Evolutionary conservation across 2,797 vertebrate genomes (phyloP), one percentile per base, ranked within the genome.

Genomic region (Aldrovandia affinis): DNA sequence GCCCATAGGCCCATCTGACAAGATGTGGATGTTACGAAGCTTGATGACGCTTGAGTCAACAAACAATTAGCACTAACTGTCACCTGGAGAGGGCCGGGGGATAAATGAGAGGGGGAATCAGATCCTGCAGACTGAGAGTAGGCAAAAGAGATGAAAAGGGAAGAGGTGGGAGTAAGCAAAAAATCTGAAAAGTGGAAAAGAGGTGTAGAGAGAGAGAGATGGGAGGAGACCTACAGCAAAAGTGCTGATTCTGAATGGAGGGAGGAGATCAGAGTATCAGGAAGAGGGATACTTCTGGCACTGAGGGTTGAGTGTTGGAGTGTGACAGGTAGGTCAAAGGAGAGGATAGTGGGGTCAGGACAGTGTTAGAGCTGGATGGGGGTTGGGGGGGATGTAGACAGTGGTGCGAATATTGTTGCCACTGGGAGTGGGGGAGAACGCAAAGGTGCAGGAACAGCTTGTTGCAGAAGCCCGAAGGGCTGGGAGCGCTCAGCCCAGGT

Each of bases 51-150:
- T 42, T 39, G n/a, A 75, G 70, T 75, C 70, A 75, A 75, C 70
- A 75, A 75, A 75, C 70, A 75, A 75, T 75, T 75, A 44, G 36
- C 39, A 14, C 5, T n/a, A 44, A 44, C 36, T 75, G 36, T 75
- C 39, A 84, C 75, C 70, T 75, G 36, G 20, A 75, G 22, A 30
- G n/a, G n/a, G 18, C 0, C 8, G 55, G 54, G 28, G 82, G 8
- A 0, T 10, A 2, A 20, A 39, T 15, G 39, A 15, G 15, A 15
- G 18, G 18, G 18, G 39, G 39, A n/a, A n/a, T 3, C 7, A 12
- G 22, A 47, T 36, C 18, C 65, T 70, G 65, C 20, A 5, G 70
- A 75, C 10, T 9, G 20, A 42, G 30, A 3, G 18, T 36, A 15
- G 33, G 22, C 65, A 5, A 12, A 70, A 39, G 14, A 39, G 33